Evolutionary conservation across 2,888 invertebrate species (phyloP).

Genomic region (Orthosia gracilis): DNA sequence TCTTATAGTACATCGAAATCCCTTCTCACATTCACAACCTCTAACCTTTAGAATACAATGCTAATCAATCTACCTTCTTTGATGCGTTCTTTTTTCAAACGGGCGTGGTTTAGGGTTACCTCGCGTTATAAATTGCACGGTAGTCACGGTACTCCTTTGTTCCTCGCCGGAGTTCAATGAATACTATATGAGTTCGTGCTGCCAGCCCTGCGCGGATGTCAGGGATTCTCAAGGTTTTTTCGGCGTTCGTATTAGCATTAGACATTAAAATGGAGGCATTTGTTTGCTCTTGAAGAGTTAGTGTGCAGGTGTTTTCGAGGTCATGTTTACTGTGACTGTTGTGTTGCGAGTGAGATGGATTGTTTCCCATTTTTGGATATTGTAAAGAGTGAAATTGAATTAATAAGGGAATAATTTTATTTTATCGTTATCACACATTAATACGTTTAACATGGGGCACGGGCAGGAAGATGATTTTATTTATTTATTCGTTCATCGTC

Average conservation of each 20-base stretch:
- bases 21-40: constrained; percentile 8
- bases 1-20: background rate
- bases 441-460: no score
- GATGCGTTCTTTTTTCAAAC: constrained; percentile 42
- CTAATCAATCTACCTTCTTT: constrained; percentile 60
- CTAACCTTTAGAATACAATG: constrained; percentile 30
- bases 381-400: background rate
- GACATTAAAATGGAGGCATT: constrained; percentile 55
- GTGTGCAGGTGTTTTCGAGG: constrained; percentile 13
- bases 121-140: constrained; percentile 60
- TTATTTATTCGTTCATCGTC: no score
- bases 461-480: no score
- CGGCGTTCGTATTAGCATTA: constrained; percentile 54
- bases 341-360: background rate
- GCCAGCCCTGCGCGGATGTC: constrained; percentile 48
- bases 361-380: background rate
- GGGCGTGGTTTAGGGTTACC: constrained; percentile 46
- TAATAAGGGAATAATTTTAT: background rate
- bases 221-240: constrained; percentile 57
- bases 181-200: constrained; percentile 65
- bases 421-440: background rate
- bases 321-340: constrained; percentile 7
- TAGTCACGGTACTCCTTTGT: constrained; percentile 62
- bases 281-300: constrained; percentile 35
- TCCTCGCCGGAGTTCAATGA: constrained; percentile 62